Conservation (phyloP, 2,113 vertebrate genomes). For the Cyphomyrus plagiostoma region DNA sequence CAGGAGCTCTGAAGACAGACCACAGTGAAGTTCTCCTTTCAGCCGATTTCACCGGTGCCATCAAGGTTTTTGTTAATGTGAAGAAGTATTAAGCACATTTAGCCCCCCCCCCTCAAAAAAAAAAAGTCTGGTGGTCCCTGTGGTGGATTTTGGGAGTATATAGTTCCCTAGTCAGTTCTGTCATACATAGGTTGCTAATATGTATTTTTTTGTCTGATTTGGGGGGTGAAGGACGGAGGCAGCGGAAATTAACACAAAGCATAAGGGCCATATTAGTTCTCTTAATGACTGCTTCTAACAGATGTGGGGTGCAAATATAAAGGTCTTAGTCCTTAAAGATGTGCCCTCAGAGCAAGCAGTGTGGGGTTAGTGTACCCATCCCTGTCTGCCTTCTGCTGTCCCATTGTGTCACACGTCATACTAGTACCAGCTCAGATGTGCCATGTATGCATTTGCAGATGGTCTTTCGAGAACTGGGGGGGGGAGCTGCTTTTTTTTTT, state of each 20-base stretch:
- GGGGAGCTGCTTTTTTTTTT: constrained; percentile 44
- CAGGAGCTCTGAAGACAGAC: constrained; percentile 86
- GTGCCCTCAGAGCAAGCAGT: not conserved
- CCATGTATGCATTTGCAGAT: constrained; percentile 42
- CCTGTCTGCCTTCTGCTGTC: not conserved
- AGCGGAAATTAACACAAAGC: not conserved
- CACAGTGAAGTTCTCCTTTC: constrained; percentile 93
- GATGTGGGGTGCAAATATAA: not conserved
- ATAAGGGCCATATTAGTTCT: not conserved
- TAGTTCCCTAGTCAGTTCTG: not conserved
- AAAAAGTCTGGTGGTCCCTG: not conserved
- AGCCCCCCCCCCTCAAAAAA: not conserved
- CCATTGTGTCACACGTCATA: not conserved
- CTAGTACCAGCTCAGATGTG: not conserved
- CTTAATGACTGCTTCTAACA: not conserved
- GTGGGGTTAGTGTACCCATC: not conserved
- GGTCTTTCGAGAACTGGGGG: constrained; percentile 66
- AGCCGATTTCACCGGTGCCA: constrained; percentile 96
- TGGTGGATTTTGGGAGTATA: not conserved
- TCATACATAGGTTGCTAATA: not conserved
- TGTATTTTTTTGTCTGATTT: not conserved
- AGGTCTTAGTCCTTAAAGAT: not conserved
- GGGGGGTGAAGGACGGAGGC: not conserved
- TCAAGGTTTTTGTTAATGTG: constrained; percentile 97
- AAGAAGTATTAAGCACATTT: constrained; percentile 71